Evolutionary conservation across 2,888 invertebrate species (phyloP), one percentile per base, ranked within the genome.

Genomic region (Thalpophila matura): DNA sequence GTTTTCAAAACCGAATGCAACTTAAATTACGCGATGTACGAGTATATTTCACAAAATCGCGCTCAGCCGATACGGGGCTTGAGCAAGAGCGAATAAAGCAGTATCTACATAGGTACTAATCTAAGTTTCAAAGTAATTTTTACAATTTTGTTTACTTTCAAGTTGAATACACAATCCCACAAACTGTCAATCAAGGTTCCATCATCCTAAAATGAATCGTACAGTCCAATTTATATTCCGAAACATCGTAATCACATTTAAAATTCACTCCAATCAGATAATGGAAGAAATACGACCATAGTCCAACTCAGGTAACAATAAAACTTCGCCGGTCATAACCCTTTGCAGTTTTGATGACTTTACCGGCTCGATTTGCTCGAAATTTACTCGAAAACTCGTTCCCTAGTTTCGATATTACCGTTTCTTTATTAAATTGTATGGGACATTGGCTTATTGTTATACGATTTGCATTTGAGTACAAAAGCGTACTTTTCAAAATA

Each of bases 291-390:
- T 66, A 65, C 67, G 53, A 60, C 61, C 59, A 56, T 12, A 53
- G 40, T 22, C 16, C 16, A 31, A 59, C 38, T 72, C 63, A 69
- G 73, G 73, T 81, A 66, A 80, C 74, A 80, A 77, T 80, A 66
- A 62, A 80, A 80, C 64, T 80, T 79, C 35, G 29, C 38, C 60
- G 68, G 68, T 66, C 64, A 77, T 64, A 61, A 80, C 64, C 65
- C 70, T 77, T 80, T 80, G 69, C 74, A 80, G 65, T 80, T 80
- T 80, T 77, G 75, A 80, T 80, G 75, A 79, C 65, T 73, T 63
- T 20, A 42, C 61, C 49, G n/a, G 69, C 33, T 68, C 69, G 58
- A 75, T 67, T 80, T 72, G 22, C 56, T 73, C 54, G 38, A 66
- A 79, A 70, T 75, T 73, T 61, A 60, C 67, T 77, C 50, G 4